Conservation (phyloP, 2,797 vertebrate genomes). For the Mycteria americana region DNA sequence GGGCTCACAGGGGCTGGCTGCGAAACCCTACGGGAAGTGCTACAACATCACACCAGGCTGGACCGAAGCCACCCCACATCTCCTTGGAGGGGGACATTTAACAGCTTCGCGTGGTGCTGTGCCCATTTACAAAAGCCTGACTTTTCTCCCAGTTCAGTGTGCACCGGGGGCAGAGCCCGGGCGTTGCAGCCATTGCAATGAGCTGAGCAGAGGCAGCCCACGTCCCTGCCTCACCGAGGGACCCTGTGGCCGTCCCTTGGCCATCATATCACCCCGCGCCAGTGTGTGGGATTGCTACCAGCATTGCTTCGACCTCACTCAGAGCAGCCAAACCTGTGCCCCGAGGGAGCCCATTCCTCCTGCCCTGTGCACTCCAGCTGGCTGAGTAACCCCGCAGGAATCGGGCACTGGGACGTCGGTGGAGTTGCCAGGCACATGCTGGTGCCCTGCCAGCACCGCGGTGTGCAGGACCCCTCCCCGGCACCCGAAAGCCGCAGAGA, state of each 20-base stretch:
- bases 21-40: neutral
- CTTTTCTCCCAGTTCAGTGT: fast-evolving
- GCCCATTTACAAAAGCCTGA: neutral
- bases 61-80: neutral
- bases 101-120: neutral
- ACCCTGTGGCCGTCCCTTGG: neutral
- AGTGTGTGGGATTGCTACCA: neutral
- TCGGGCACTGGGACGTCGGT: fast-evolving
- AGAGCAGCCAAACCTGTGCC: neutral
- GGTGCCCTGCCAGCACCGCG: fast-evolving
- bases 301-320: neutral
- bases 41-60: neutral
- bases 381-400: neutral
- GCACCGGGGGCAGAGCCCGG: neutral
- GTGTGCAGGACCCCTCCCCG: neutral
- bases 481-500: neutral
- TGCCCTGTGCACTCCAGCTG: fast-evolving
- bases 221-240: fast-evolving
- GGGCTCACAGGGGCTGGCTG: neutral
- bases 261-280: neutral
- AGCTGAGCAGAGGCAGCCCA: neutral
- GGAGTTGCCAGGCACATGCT: fast-evolving
- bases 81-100: fast-evolving
- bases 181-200: neutral
- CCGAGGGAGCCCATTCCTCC: neutral